A percentile compares a stretch with the other conserved stretches of the same genome.
Evolutionary conservation across 2,113 vertebrate species (phyloP).

Genomic region (Engraulis encrasicolus): DNA sequence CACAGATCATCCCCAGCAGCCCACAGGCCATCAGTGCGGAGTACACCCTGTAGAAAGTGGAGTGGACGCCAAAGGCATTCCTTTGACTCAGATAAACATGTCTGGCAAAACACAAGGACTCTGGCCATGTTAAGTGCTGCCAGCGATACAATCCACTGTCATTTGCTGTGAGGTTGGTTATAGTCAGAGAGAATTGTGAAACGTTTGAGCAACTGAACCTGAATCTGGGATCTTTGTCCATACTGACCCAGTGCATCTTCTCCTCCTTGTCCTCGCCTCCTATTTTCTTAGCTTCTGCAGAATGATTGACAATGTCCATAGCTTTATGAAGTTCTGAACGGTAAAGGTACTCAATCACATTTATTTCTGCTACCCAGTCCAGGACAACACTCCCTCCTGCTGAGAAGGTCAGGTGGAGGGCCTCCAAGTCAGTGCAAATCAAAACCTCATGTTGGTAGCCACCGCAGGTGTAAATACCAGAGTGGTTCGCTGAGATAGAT

Average conservation of each 20-base stretch:
- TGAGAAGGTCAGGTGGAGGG: neutral
- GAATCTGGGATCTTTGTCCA: neutral
- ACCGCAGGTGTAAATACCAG: neutral
- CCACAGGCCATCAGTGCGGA: neutral
- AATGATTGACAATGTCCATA: neutral
- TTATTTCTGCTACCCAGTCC: neutral
- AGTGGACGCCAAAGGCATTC: neutral
- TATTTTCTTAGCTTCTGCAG: neutral
- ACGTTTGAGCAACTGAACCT: neutral
- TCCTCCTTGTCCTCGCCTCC: neutral
- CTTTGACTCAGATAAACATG: neutral
- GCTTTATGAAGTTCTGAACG: neutral
- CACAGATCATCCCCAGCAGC: constrained; percentile 7
- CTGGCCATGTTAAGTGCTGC: too few relatives aligned
- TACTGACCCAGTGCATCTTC: neutral
- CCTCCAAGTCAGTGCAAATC: neutral
- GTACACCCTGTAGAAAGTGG: neutral
- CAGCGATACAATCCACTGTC: neutral
- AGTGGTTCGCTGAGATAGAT: neutral
- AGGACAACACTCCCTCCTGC: neutral
- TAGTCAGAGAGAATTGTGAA: neutral
- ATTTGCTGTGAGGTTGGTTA: neutral
- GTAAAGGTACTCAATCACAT: neutral
- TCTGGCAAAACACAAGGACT: neutral
- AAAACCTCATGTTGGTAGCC: neutral